Evolutionary conservation across 2,888 invertebrate species (phyloP), one percentile per base, ranked within the genome.

Genomic region (Drosophila quinaria): DNA sequence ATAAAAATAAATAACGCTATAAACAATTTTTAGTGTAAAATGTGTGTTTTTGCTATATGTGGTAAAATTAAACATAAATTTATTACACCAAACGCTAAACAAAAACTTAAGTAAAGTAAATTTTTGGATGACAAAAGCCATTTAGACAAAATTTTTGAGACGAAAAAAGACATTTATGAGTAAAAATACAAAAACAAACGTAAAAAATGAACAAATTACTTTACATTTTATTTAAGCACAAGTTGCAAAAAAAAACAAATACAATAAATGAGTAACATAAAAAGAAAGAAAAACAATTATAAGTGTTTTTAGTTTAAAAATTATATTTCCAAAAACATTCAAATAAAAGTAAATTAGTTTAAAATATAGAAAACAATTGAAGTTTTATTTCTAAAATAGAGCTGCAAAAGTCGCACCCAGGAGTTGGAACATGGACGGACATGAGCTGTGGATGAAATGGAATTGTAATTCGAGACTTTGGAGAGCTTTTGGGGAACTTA

Each of bases 221-320:
- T 84, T 87, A 84, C 71, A 70, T 87, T 85, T 86, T 80, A 86
- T 88, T 85, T 89, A 77, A 82, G 89, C 86, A 86, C 74, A 66
- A 60, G 71, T 80, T 86, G 82, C 86, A 81, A 55, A 60, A 67
- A 67, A 72, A 82, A 52, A 78, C 56, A 62, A 79, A 22, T 29
- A 29, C 54, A 62, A 66, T 46, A 70, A 74, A 80, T 66, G 50
- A 75, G 54, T 64, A 80, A 29, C 2, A 76, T 46, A 71, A 65
- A 75, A 69, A 62, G 71, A 69, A 67, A 62, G 49, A 80, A 73
- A 82, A 80, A 89, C 72, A 83, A 85, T 73, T 89, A 77, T 86
- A 86, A 74, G 90, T 90, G 90, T 90, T 90, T 88, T 90, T 90
- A 90, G 91, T 91, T 90, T 91, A 90, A 87, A 70, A 89, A 88